Base-by-base conservation (phyloP, 2,113 vertebrate genomes). In the Azemiops feae region DNA sequence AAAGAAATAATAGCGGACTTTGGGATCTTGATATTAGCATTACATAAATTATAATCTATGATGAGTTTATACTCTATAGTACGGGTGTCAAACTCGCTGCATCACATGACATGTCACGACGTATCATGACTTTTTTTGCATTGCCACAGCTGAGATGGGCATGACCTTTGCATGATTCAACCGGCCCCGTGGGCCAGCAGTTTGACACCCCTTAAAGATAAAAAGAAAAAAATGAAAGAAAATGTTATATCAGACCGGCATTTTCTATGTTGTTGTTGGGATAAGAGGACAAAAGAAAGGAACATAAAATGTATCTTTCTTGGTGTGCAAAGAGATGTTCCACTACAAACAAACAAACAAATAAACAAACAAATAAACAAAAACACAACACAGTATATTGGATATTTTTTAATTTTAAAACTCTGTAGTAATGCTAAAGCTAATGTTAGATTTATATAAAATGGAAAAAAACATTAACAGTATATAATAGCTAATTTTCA, bases 371-470 rank as follows among this genome's bases (percentile, higher is more conserved):
- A 47, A 47, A 47, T 5, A 47, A 47, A 47, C 45, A 47, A 47
- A 14, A 69, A n/a, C 12, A n/a, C 1, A 96, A 52, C 50, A 18
- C n/a, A 39, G 93, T 85, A 64, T 39, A 64, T 92, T 64, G 22
- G 22, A 88, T 14, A 14, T 69, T 91, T 88, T 86, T 93, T 95
- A 95, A 96, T 95, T 93, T 96, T 91, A 95, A 96, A 95, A 89
- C 95, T 93, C 95, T 88, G 89, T 0, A 90, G 92, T 94, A 88
- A 95, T 95, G 93, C 91, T 0, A 0, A 95, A 91, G 47, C 89
- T 92, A 94, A 85, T 91, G 87, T 93, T 94, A 91, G 92, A 92
- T 47, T 25, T 45, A 88, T 81, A 95, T 39, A 10, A 47, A 91
- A 95, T 90, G 89, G 89, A 94, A 85, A 54, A 87, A 53, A 95